A percentile compares a stretch with the other conserved stretches of the same genome.
These are phyloP conservation scores for Stenchaetothrips biformis DNA, from an alignment of 2,888 invertebrate genomes.

Conservation along the genomic window DNA sequence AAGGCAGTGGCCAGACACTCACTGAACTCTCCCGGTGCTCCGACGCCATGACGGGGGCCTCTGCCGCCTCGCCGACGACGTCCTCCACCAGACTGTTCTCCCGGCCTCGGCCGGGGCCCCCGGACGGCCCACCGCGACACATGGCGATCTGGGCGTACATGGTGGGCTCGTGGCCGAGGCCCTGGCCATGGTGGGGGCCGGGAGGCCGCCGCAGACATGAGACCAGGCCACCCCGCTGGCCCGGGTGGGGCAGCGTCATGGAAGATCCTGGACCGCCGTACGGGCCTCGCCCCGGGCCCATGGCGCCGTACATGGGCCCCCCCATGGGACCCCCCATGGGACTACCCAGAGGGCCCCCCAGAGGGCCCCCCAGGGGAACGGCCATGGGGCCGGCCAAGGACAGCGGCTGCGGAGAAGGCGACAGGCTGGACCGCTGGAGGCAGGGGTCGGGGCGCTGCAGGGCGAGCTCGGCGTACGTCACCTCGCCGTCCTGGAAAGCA, in stretches of 20 bases:
- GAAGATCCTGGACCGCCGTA: constrained; percentile 30
- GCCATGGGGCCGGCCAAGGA: not conserved
- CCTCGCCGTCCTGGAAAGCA: constrained; percentile 49
- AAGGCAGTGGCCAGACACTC: constrained; percentile 36
- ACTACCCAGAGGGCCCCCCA: constrained; percentile 6
- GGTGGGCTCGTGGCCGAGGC: constrained; percentile 50
- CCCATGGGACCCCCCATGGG: constrained; percentile 38
- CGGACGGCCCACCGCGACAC: constrained; percentile 32
- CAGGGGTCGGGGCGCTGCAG: constrained; percentile 42
- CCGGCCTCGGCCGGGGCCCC: constrained; percentile 7
- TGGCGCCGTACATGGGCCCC: constrained; percentile 31
- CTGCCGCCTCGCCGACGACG: constrained; percentile 30
- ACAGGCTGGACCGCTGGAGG: constrained; percentile 37
- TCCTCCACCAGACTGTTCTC: constrained; percentile 3
- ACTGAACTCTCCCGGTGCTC: constrained; percentile 39
- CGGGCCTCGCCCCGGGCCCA: constrained; percentile 36
- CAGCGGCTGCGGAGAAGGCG: constrained; percentile 10
- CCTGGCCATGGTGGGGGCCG: constrained; percentile 38
- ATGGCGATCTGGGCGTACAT: constrained; percentile 55
- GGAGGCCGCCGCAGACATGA: constrained; percentile 45
- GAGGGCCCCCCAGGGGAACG: not conserved
- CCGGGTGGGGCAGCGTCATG: constrained; percentile 40
- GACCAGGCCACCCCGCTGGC: constrained; percentile 39
- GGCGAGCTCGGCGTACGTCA: constrained; percentile 55
- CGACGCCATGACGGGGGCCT: constrained; percentile 35